Conservation (phyloP, 2,797 vertebrate genomes). For the Lophius americanus region DNA sequence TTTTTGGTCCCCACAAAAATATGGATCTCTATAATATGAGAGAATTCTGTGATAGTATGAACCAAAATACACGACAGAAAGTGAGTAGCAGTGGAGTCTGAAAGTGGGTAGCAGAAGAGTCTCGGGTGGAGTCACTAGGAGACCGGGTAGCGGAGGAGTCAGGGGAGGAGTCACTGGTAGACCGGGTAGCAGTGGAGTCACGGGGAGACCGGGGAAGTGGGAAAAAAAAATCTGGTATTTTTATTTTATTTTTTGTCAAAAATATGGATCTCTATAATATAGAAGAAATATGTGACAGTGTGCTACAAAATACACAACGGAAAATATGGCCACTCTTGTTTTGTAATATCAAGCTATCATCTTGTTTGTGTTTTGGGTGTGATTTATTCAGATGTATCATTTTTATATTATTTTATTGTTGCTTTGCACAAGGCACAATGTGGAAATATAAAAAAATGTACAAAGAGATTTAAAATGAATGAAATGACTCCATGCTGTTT, state of each 20-base stretch:
- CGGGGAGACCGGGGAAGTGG: neutral
- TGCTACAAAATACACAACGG: conserved; percentile 46
- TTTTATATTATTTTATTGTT: conserved; percentile 20
- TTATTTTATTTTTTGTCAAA: conserved; percentile 1
- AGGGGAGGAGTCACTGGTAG: no score
- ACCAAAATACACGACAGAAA: no score
- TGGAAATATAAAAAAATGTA: neutral
- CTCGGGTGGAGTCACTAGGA: no score
- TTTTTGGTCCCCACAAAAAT: no score
- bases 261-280: conserved; percentile 52
- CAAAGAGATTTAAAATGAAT: neutral
- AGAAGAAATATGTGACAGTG: conserved; percentile 47
- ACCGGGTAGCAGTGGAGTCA: no score
- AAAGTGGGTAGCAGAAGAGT: no score
- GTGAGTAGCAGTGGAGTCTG: no score
- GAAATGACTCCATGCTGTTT: neutral
- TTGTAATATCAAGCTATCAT: conserved; percentile 54
- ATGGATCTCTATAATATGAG: no score
- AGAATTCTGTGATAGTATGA: no score
- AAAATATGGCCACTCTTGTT: conserved; percentile 43
- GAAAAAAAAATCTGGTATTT: conserved; percentile 28
- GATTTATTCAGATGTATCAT: conserved; percentile 16
- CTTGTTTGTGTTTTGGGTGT: conserved; percentile 51
- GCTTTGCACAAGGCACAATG: conserved; percentile 5
- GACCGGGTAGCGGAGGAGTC: no score